Conservation (phyloP, 1,140 invertebrate genomes). For the Drosophila guanche region DNA sequence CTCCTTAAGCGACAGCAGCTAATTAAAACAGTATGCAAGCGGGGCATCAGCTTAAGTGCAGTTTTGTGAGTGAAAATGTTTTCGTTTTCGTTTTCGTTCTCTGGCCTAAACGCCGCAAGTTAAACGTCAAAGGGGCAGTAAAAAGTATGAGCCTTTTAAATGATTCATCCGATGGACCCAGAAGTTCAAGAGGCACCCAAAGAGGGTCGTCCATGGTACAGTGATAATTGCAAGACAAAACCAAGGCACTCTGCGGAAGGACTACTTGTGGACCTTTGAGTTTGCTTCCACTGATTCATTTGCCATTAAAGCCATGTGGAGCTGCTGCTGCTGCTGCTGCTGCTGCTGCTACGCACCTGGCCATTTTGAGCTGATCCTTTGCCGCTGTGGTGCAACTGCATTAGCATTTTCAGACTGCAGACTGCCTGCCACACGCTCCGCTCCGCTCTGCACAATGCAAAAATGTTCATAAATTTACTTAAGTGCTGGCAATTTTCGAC, state of each 20-base stretch:
- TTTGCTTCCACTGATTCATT: too few species aligned
- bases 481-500: slow-evolving; percentile 40
- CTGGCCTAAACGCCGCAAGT: slow-evolving; percentile 19
- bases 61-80: slow-evolving; percentile 38
- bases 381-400: not conserved
- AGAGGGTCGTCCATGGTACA: too few species aligned
- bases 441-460: slow-evolving; percentile 6
- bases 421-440: slow-evolving; percentile 28
- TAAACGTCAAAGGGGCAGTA: slow-evolving; percentile 14
- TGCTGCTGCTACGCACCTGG: too few species aligned
- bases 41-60: slow-evolving; percentile 52
- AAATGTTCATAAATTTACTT: slow-evolving; percentile 48
- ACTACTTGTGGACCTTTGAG: too few species aligned
- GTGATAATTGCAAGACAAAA: too few species aligned
- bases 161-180: too few species aligned
- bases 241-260: too few species aligned
- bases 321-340: too few species aligned
- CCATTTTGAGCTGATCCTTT: too few species aligned
- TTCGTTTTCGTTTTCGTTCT: slow-evolving; percentile 28
- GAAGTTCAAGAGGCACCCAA: too few species aligned
- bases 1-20: slow-evolving; percentile 46
- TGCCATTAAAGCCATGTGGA: too few species aligned
- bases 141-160: too few species aligned
- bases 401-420: slow-evolving; percentile 29
- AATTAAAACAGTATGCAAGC: slow-evolving; percentile 73